Conservation (phyloP, 1,140 invertebrate genomes). For the Eumeta japonica region DNA sequence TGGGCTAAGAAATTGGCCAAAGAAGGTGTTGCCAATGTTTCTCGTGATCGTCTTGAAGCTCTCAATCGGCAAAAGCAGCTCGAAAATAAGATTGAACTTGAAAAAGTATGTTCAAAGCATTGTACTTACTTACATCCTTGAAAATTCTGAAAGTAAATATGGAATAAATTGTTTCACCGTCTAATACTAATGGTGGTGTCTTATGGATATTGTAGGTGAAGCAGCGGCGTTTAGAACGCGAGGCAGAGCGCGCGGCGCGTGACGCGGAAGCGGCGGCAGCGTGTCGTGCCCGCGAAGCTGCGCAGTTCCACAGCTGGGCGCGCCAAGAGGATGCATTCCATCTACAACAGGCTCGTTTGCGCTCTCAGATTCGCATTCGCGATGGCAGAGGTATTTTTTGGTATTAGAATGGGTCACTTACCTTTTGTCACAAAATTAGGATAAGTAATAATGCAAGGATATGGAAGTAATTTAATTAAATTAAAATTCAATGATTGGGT, state of each 20-base stretch:
- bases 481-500: no score
- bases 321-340: constrained; percentile 93
- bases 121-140: no score
- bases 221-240: constrained; percentile 84
- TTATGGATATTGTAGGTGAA: no score
- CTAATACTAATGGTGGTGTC: not conserved
- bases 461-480: no score
- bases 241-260: constrained; percentile 83
- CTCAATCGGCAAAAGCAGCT: constrained; percentile 84
- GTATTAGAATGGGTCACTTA: constrained; percentile 1
- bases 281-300: constrained; percentile 91
- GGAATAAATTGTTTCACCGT: no score
- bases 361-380: constrained; percentile 93
- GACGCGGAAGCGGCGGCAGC: constrained; percentile 86
- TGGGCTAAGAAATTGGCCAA: constrained; percentile 97
- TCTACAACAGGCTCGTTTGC: constrained; percentile 82
- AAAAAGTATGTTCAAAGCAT: constrained; percentile 78
- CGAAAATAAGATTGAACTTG: constrained; percentile 85
- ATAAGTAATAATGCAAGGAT: no score
- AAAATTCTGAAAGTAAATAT: no score
- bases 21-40: constrained; percentile 82
- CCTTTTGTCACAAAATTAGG: no score
- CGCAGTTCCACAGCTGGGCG: constrained; percentile 93
- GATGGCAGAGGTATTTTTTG: constrained; percentile 74
- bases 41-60: constrained; percentile 80